Percentiles rank a stretch among this genome's conserved stretches.
phyloP scores from a whole-genome alignment of 2,113 vertebrate species.

The Lynx canadensis region DNA sequence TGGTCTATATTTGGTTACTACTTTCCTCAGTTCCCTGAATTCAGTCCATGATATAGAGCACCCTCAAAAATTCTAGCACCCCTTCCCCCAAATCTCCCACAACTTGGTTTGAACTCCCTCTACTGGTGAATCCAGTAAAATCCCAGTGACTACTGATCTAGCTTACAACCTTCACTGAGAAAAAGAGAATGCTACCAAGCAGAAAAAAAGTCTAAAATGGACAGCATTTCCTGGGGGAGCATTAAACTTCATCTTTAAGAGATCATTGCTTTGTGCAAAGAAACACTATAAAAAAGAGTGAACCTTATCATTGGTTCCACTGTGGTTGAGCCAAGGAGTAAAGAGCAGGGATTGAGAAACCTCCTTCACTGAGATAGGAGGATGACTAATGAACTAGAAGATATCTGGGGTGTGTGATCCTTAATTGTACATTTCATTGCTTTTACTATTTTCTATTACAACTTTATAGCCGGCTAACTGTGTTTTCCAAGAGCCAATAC shows the following conservation, averaged over 20 bases:
- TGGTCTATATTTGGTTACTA: background rate
- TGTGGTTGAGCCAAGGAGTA: conserved; percentile 43
- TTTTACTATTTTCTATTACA: conserved; percentile 80
- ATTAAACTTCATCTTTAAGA: conserved; percentile 77
- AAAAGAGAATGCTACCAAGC: conserved; percentile 36
- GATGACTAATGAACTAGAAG: conserved; percentile 78
- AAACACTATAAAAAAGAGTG: conserved; percentile 78
- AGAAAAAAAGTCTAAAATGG: conserved; percentile 33
- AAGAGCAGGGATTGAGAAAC: conserved; percentile 69
- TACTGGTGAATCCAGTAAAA: conserved; percentile 53
- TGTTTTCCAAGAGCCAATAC: conserved; percentile 66
- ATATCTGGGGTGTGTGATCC: conserved; percentile 77
- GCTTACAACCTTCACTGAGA: background rate
- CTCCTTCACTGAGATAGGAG: conserved; percentile 59
- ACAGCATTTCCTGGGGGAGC: conserved; percentile 66
- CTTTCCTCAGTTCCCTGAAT: background rate
- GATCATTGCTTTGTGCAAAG: conserved; percentile 71
- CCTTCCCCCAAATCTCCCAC: background rate
- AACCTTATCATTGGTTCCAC: conserved; percentile 73
- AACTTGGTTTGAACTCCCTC: conserved; percentile 63
- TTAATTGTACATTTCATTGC: conserved; percentile 82
- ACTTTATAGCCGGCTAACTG: conserved; percentile 70
- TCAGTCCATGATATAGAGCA: background rate
- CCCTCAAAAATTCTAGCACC: background rate
- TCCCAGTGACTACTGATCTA: background rate